These are phyloP conservation scores for Cheilosia urbana DNA, from an alignment of 2,888 invertebrate genomes.

Conservation along the genomic window DNA sequence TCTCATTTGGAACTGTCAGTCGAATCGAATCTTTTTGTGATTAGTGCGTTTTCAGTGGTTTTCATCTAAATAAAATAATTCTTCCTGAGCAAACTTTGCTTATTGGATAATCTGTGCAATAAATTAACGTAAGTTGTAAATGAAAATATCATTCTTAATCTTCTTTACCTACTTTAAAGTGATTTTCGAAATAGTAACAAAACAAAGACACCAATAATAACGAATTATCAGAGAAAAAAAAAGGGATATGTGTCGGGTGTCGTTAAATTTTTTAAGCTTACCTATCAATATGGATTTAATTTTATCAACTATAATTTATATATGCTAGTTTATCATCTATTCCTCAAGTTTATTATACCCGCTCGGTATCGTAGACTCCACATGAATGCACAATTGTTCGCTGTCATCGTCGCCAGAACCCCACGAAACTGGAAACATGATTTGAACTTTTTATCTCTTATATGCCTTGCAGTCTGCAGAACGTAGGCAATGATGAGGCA, in stretches of 20 bases:
- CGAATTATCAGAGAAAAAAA: no score
- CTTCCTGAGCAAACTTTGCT: constrained; percentile 49
- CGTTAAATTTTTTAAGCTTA: no score
- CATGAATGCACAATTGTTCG: constrained; percentile 12
- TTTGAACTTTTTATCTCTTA: constrained; percentile 49
- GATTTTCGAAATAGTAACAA: neutral
- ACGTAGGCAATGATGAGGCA: constrained; percentile 71
- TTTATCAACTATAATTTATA: neutral
- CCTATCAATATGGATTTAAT: neutral
- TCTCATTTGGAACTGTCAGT: constrained; percentile 65
- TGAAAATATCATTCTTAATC: constrained; percentile 13
- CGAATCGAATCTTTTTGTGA: constrained; percentile 46
- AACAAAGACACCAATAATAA: neutral
- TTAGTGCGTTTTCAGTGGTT: constrained; percentile 59
- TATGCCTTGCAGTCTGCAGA: constrained; percentile 34
- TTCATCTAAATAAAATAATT: constrained; percentile 39
- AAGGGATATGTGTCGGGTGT: no score
- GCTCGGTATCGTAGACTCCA: constrained; percentile 5
- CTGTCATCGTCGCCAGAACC: constrained; percentile 45
- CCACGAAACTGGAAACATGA: constrained; percentile 62
- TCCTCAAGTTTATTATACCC: constrained; percentile 29
- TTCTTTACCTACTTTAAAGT: neutral
- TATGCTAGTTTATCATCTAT: neutral
- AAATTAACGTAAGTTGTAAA: constrained; percentile 50
- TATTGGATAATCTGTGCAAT: constrained; percentile 46